Base-by-base conservation (phyloP, 2,113 vertebrate genomes). In the Perca flavescens region DNA sequence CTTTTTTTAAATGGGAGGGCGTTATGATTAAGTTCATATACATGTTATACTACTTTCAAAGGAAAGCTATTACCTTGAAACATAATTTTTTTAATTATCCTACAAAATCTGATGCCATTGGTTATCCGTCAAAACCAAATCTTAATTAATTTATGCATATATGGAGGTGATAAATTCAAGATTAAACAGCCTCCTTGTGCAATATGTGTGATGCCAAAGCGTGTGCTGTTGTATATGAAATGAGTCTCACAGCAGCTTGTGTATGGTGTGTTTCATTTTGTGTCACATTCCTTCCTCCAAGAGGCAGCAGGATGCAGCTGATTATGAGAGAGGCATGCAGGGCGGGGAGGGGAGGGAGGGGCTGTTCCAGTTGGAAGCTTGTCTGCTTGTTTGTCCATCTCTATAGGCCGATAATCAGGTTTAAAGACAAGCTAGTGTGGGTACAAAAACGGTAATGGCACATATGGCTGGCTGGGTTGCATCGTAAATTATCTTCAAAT, bases 271-370 rank as follows among this genome's bases (percentile, higher is more conserved):
- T 84, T 64, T 25, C 65, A 67, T 40, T 79, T 68, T 74, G 75
- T 84, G 82, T 79, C 89, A 53, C 93, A 94, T 95, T 94, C 93
- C 92, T 92, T 92, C 93, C 94, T 93, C 78, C 66, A 22, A 92
- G 93, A 94, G 93, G 93, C 94, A 94, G 93, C 87, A 94, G 80
- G 92, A 89, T 84, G 83, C 87, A 90, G 82, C 84, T 83, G 86
- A 90, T 77, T 25, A 78, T 22, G 62, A 67, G 56, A n/a, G 31
- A 74, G 67, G 63, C 46, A 53, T 80, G 43, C 36, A 13, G 58
- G 70, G 10, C 5, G 40, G 8, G 8, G 16, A 1, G 17, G 6
- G 40, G 57, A n/a, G 58, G 53, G 62, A 40, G 58, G 76, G 13
- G 12, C 11, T 16, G 76, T 25, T 34, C 25, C 58, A 63, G 68